Conservation (phyloP, 1,140 invertebrate species). For the Drosophila kanapiae region DNA sequence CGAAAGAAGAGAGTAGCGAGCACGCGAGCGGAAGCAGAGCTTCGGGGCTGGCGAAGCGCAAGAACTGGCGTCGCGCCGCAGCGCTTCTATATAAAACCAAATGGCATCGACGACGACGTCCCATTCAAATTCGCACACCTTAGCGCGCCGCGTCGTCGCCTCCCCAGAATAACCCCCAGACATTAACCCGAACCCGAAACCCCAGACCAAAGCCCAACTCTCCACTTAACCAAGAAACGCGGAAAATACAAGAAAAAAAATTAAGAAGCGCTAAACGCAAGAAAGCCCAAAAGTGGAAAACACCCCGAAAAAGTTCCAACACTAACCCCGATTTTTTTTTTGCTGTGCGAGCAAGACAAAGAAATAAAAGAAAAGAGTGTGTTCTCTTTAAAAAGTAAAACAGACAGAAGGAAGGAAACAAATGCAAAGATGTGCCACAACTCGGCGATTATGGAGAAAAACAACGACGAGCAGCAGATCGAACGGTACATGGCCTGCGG, state of each 20-base stretch:
- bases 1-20: background rate
- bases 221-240: background rate
- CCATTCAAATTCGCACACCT: slow-evolving; percentile 48
- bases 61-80: slow-evolving; percentile 31
- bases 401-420: slow-evolving; percentile 39
- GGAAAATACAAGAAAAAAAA: slow-evolving; percentile 7
- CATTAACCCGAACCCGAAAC: slow-evolving; percentile 2
- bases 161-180: slow-evolving; percentile 16
- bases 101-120: slow-evolving; percentile 24
- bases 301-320: background rate
- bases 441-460: slow-evolving; percentile 72
- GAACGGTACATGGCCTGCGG: slow-evolving; percentile 74
- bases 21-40: slow-evolving; percentile 23
- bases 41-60: slow-evolving; percentile 17
- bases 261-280: background rate
- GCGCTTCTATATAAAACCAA: slow-evolving; percentile 33
- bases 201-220: background rate
- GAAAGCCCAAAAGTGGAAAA: slow-evolving; percentile 5
- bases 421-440: slow-evolving; percentile 84
- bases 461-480: slow-evolving; percentile 76
- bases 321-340: slow-evolving; percentile 21
- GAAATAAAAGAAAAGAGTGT: slow-evolving; percentile 11
- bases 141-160: slow-evolving; percentile 33
- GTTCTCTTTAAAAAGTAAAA: slow-evolving; percentile 5
- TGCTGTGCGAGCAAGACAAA: slow-evolving; percentile 31